Evolutionary conservation across 2,888 invertebrate species (phyloP), one percentile per base, ranked within the genome.

Genomic region (Chloroclysta siterata): DNA sequence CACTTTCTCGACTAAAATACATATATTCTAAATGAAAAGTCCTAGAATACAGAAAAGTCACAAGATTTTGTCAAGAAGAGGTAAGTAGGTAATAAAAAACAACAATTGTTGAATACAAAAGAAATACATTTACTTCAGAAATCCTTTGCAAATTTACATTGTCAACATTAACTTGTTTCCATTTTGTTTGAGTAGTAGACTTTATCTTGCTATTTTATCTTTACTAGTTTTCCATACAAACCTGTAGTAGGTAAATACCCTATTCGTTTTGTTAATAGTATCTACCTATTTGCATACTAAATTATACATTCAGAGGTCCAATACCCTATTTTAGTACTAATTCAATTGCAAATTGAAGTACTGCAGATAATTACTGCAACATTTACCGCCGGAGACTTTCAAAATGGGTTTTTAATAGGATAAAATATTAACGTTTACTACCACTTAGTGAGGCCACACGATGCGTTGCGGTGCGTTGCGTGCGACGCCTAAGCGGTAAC

Each of bases 351-450:
- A 56, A 53, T 50, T 51, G 44, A 53, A 17, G 46, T 54, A 52
- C 42, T 48, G 42, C 48, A 22, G 36, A 50, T 64, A 64, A 71
- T 69, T 70, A 69, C 65, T 69, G 68, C 64, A 60, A 60, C 63
- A 63, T 70, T 67, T 68, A 71, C 69, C 65, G 69, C 69, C 53
- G 47, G 48, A 56, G 60, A 63, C 47, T 57, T 62, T 59, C 28
- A 55, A 62, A 53, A 57, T 55, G 15, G 63, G 60, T 17, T 60
- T 68, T 71, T 72, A 73, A 73, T 72, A 70, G 65, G 50, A 58
- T 75, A 70, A 75, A 73, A 76, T 81, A 81, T 82, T 80, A 81
- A 78, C 74, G 76, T 81, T 56, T 80, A 79, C 76, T 65, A 69
- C 72, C 78, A 79, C 81, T 83, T 84, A 82, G 72, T 22, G 22